These are phyloP conservation scores for Procapra przewalskii DNA, from an alignment of 2,113 vertebrate genomes.

Conservation along the genomic window DNA sequence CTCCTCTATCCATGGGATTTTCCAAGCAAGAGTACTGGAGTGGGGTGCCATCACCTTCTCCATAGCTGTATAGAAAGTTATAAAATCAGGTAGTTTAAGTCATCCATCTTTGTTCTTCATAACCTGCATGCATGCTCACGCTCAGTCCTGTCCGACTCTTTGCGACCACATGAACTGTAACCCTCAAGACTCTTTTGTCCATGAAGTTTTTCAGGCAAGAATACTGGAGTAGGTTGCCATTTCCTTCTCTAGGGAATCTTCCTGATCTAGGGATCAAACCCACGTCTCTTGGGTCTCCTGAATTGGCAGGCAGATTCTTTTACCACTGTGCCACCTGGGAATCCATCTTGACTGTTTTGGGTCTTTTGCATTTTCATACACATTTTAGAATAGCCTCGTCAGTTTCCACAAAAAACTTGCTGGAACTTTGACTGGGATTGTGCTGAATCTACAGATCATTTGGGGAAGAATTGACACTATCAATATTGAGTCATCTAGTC, in stretches of 20 bases:
- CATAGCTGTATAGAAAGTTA: not conserved
- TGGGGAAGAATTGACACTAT: not conserved
- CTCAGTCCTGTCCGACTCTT: not conserved
- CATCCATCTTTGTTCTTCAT: not conserved
- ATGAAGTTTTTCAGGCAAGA: not conserved
- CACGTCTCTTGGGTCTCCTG: not conserved
- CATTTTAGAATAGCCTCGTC: not conserved
- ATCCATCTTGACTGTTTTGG: not conserved
- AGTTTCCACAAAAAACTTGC: not conserved
- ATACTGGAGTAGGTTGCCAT: not conserved
- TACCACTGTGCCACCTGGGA: not conserved
- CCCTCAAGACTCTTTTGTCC: not conserved
- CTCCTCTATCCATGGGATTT: too few species aligned
- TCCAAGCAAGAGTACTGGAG: too few species aligned
- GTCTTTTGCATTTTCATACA: not conserved
- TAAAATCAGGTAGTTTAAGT: not conserved
- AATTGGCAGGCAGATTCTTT: not conserved
- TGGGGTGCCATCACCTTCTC: too few species aligned
- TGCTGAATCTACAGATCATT: not conserved
- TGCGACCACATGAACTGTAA: not conserved
- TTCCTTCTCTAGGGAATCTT: not conserved
- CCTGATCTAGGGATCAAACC: rapidly evolving
- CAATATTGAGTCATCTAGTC: not conserved
- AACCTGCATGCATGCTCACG: not conserved
- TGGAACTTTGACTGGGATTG: not conserved